Base-by-base conservation (phyloP, 92 coral and sea anemone genomes). In the Ricordea florida region DNA sequence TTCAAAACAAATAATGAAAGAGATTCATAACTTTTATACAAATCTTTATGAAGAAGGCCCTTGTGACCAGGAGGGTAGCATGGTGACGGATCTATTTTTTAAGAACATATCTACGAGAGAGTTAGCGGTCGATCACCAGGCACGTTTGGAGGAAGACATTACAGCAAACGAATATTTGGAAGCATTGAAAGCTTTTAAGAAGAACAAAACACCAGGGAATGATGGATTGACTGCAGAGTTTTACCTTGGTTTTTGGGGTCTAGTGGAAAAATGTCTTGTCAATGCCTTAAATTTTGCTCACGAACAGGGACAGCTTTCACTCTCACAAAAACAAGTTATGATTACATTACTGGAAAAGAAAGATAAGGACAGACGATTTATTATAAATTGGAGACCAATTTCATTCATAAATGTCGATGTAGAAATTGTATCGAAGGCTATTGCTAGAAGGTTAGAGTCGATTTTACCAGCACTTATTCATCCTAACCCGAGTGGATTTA, bases 191-290 rank as follows among this genome's bases (percentile, higher is more conserved):
- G 14, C 76, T 8, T 49, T 72, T 38, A n/a, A n/a, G n/a, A n/a
- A n/a, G n/a, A n/a, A n/a, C n/a, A n/a, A n/a, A n/a, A n/a, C n/a
- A n/a, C n/a, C n/a, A n/a, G n/a, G n/a, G n/a, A n/a, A 62, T 26
- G 87, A 75, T 68, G 84, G 78, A 20, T 30, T 76, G 27, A 74
- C 78, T n/a, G 88, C 65, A 24, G 90, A 84, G 30, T 77, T 84
- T 55, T 78, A 84, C 66, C 57, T 68, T 38, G 49, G 72, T 32
- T 84, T 84, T 40, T 84, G 90, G 85, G 38, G 60, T 10, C 76
- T 83, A 25, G 15, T 76, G 33, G 72, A 72, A 49, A 47, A 58
- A 24, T 50, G 33, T 24, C 53, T 83, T 66, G 79, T 68, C n/a
- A 51, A 76, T 28, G 61, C 68, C 13, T 60, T 76, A 35, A 59